Evolutionary conservation across 2,797 vertebrate genomes (phyloP).

Genomic region (Notolepis coatsorum): DNA sequence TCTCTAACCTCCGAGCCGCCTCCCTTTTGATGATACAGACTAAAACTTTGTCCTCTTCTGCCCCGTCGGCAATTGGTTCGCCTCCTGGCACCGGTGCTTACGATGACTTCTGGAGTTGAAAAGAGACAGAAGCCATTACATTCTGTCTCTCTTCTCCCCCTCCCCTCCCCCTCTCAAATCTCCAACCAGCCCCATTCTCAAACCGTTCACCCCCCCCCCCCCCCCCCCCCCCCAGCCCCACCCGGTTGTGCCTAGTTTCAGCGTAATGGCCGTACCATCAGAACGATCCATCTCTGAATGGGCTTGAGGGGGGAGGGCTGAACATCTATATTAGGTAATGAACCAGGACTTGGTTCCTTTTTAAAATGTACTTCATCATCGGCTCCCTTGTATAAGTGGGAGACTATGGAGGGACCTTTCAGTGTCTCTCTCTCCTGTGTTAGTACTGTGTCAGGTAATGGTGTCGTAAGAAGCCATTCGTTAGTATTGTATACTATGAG

Average conservation of each 20-base stretch:
- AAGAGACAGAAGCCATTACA: not conserved
- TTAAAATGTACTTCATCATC: constrained; percentile 38
- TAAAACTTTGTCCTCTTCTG: constrained; percentile 23
- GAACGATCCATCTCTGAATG: constrained; percentile 43
- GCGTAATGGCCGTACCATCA: not conserved
- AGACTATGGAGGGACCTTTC: not conserved
- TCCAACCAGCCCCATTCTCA: constrained; percentile 3
- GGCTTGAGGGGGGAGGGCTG: not conserved
- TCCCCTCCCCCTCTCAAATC: not conserved
- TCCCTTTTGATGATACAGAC: constrained; percentile 50
- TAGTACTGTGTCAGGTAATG: no score
- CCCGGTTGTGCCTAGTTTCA: constrained; percentile 16
- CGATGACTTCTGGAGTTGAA: constrained; percentile 39
- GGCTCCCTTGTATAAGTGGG: constrained; percentile 7
- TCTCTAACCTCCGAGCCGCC: no score
- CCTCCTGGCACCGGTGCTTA: constrained; percentile 40
- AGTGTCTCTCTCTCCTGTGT: not conserved
- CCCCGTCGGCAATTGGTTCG: constrained; percentile 40
- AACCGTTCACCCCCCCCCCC: not conserved
- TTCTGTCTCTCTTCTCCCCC: constrained; percentile 4
- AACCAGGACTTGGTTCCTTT: constrained; percentile 22
- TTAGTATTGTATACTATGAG: no score
- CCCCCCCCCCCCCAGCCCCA: constrained; percentile 18
- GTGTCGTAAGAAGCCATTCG: no score
- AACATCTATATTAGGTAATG: constrained; percentile 32